Percentiles rank a stretch among this genome's conserved stretches.
Conservation (phyloP, 2,797 vertebrate species). For the Australoheros facetus region DNA sequence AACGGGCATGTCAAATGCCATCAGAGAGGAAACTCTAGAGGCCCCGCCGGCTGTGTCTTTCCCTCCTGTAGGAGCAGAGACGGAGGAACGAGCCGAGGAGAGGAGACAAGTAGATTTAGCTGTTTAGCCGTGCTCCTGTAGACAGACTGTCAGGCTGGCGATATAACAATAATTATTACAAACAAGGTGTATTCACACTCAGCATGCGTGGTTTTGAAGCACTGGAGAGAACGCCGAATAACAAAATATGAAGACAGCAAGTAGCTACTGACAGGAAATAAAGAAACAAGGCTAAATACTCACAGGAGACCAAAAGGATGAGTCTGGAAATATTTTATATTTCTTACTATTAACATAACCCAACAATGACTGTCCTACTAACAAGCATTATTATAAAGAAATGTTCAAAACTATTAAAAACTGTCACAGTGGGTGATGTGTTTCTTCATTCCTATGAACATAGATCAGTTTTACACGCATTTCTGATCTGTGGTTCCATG, state of each 20-base stretch:
- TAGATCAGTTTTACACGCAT: not conserved
- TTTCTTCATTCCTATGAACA: not conserved
- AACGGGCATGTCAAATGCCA: conserved; percentile 79
- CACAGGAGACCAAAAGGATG: not conserved
- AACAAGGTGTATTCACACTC: not conserved
- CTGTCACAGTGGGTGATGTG: not conserved
- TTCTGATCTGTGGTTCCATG: no score
- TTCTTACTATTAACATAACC: not conserved
- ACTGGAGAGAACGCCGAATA: not conserved
- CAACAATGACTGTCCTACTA: not conserved
- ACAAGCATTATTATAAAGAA: not conserved
- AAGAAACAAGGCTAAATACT: not conserved
- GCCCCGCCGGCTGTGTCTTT: conserved; percentile 42
- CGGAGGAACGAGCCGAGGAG: conserved; percentile 20
- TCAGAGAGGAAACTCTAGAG: conserved; percentile 79
- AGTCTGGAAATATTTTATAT: not conserved
- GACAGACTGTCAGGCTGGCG: not conserved
- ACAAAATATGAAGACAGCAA: not conserved
- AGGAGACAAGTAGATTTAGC: conserved; percentile 15
- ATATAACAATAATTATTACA: not conserved
- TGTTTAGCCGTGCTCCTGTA: not conserved
- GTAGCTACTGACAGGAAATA: not conserved
- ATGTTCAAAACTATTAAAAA: not conserved
- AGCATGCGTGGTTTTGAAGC: not conserved
- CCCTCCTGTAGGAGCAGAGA: conserved; percentile 16